Evolutionary conservation across 2,797 vertebrate genomes (phyloP).

Genomic region (Notamacropus eugenii): DNA sequence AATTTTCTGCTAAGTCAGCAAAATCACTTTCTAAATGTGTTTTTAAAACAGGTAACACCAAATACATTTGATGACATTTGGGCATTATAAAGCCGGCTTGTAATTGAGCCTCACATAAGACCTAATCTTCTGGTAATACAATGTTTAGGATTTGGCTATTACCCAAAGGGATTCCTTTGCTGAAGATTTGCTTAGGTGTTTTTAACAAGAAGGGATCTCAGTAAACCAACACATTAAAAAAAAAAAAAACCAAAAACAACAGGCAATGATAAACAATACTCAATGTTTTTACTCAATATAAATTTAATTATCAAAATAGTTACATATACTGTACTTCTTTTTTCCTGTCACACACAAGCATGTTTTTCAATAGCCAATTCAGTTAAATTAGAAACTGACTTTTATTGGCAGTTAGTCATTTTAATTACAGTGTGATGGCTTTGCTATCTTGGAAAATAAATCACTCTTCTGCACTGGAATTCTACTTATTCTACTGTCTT

Average conservation of each 20-base stretch:
- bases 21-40: conserved; percentile 72
- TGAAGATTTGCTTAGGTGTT: conserved; percentile 59
- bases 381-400: conserved; percentile 70
- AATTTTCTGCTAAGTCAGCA: conserved; percentile 70
- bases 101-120: conserved; percentile 52
- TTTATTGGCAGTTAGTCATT: conserved; percentile 77
- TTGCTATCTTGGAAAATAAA: conserved; percentile 78
- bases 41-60: conserved; percentile 40
- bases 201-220: neutral
- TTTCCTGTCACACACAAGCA: conserved; percentile 8
- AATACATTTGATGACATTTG: conserved; percentile 44
- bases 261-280: neutral
- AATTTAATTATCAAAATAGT: conserved; percentile 23
- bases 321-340: neutral
- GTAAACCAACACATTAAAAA: conserved; percentile 37
- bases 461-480: conserved; percentile 78
- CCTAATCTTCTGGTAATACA: conserved; percentile 59
- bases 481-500: conserved; percentile 47
- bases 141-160: conserved; percentile 59
- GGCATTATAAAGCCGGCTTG: conserved; percentile 52
- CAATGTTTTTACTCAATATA: conserved; percentile 2
- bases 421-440: conserved; percentile 80
- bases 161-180: conserved; percentile 57
- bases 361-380: conserved; percentile 58
- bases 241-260: neutral